Conservation (phyloP, 2,797 vertebrate species). For the Squalus acanthias region DNA sequence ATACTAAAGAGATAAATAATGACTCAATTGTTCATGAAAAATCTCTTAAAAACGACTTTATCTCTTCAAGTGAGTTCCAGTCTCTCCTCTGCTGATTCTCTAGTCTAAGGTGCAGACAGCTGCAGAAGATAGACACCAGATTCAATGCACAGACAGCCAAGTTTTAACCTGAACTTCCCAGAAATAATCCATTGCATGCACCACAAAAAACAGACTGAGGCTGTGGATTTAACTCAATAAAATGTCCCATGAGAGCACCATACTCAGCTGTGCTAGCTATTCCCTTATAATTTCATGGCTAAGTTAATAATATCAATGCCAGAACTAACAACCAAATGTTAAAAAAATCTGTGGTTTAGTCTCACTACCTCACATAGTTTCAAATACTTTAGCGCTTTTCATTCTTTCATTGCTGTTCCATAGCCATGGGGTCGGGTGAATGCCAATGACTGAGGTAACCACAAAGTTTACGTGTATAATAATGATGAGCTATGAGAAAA, state of each 20-base stretch:
- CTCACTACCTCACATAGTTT: background rate
- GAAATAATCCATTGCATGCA: background rate
- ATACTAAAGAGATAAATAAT: background rate
- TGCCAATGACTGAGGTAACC: background rate
- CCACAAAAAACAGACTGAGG: background rate
- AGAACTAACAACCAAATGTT: background rate
- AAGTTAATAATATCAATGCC: background rate
- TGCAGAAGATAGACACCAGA: background rate
- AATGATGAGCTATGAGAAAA: background rate
- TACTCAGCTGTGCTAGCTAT: background rate
- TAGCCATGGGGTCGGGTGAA: background rate
- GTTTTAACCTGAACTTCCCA: background rate
- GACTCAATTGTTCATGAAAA: background rate
- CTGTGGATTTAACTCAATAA: background rate
- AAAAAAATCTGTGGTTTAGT: background rate
- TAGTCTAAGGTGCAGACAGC: background rate
- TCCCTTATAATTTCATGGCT: background rate
- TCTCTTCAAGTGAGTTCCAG: background rate
- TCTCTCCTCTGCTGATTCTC: background rate
- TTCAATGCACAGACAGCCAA: background rate
- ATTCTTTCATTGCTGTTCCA: background rate
- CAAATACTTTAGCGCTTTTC: background rate
- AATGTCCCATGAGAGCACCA: background rate
- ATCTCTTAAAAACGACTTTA: background rate
- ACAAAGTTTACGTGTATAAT: background rate